Conservation (phyloP, 23 tunicate species). For the Trididemnum clinides region DNA sequence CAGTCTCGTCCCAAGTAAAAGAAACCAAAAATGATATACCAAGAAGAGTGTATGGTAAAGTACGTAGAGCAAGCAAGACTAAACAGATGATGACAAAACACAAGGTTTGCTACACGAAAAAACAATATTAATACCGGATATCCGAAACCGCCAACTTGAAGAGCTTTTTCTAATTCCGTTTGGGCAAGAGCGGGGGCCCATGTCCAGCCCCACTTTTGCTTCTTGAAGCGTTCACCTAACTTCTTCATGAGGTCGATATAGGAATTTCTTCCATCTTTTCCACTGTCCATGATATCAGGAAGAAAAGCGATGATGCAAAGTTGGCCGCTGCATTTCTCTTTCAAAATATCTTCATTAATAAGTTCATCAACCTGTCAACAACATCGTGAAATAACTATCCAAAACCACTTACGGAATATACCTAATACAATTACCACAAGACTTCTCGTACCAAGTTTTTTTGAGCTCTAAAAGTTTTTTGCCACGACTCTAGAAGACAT, state of each 20-base stretch:
- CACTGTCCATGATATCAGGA: slow-evolving; percentile 79
- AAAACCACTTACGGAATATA: too few species aligned
- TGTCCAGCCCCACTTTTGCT: slow-evolving; percentile 97
- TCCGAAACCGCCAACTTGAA: slow-evolving; percentile 85
- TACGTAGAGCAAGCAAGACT: too few species aligned
- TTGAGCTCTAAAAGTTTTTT: too few species aligned
- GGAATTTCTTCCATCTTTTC: slow-evolving; percentile 84
- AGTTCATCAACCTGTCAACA: slow-evolving; percentile 91
- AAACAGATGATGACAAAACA: too few species aligned
- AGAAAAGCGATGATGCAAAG: slow-evolving; percentile 89
- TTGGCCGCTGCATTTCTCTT: slow-evolving; percentile 74
- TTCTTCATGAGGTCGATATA: slow-evolving; percentile 56
- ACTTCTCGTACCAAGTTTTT: too few species aligned
- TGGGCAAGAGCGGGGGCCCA: slow-evolving; percentile 83
- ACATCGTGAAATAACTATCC: too few species aligned
- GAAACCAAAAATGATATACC: too few species aligned
- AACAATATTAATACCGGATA: slow-evolving; percentile 87
- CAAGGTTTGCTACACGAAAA: too few species aligned
- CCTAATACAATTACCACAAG: too few species aligned
- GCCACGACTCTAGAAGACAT: too few species aligned
- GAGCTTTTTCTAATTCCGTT: slow-evolving; percentile 71
- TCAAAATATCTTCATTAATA: slow-evolving; percentile 46
- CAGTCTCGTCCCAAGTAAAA: too few species aligned
- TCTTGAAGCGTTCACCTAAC: slow-evolving; percentile 85
- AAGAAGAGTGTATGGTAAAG: too few species aligned